Base-by-base conservation (phyloP, 2,888 invertebrate species). In the Hypomecis atomaria region DNA sequence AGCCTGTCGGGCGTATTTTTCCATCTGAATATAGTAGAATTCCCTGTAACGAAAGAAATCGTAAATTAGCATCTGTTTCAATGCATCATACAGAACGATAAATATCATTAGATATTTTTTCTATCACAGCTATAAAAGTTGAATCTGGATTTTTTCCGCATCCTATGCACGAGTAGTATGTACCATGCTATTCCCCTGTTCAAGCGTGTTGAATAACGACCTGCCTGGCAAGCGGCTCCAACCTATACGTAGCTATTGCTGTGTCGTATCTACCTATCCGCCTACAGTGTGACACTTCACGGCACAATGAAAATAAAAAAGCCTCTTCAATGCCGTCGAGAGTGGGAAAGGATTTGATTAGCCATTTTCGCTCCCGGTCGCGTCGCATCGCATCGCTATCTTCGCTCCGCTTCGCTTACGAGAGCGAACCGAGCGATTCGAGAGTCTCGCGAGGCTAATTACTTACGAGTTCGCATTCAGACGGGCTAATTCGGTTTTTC, bases 21-120 rank as follows among this genome's bases (percentile, higher is more conserved):
- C 99, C 99, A 99, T 99, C 94, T 99, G 99, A 87, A 99, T 99
- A 94, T 99, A 99, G 95, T 98, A 99, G 94, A 99, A 99, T 94
- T 99, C 99, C 93, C 99, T 99, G 95, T 55, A 89, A 89, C 70
- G 61, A 64, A 66, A 56, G 79, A 73, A 76, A 6, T 33, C n/a
- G 10, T 11, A 0, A 36, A 37, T 43, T 34, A 42, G 43, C 43
- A 37, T 6, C 6, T 13, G 56, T 60, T 45, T 50, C 23, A 23
- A 23, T 23, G 23, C 23, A 23, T 23, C 23, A 23, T 23, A 23
- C 3, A 23, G 23, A 2, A 23, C 23, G 3, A 23, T 23, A 23
- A 23, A 23, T 23, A 23, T 23, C 23, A 23, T 23, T 23, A 23
- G 38, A 38, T 38, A 9, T 38, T 38, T 8, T 38, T 38, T 38